phyloP scores from a whole-genome alignment of 1,140 invertebrate genomes.

The Meloidogyne floridensis region DNA sequence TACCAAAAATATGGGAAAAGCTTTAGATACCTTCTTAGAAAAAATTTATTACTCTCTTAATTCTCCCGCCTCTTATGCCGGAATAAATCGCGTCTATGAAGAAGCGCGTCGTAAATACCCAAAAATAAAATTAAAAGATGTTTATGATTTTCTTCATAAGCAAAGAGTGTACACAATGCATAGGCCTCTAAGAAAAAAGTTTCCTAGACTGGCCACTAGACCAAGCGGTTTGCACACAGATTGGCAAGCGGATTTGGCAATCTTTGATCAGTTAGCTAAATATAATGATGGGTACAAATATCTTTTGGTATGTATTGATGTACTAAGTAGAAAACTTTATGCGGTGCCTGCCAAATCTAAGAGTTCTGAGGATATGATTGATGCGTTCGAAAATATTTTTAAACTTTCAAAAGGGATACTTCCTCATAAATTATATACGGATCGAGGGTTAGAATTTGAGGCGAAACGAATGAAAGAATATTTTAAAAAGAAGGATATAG shows the following conservation, averaged over 20 bases:
- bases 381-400: constrained; percentile 37
- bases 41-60: constrained; percentile 31
- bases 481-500: constrained; percentile 29
- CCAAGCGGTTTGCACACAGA: constrained; percentile 39
- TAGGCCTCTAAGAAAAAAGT: constrained; percentile 5
- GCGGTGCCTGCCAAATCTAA: constrained; percentile 22
- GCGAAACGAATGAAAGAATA: constrained; percentile 29
- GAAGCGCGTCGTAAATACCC: constrained; percentile 28
- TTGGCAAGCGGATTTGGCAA: constrained; percentile 41
- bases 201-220: constrained; percentile 25
- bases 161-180: constrained; percentile 42
- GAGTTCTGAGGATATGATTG: constrained; percentile 27
- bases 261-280: constrained; percentile 20
- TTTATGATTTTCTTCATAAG: constrained; percentile 22
- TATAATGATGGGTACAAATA: constrained; percentile 40
- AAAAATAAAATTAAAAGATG: constrained; percentile 17
- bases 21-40: constrained; percentile 10
- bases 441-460: constrained; percentile 41
- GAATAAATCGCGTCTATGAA: constrained; percentile 10
- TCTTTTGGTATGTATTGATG: constrained; percentile 36
- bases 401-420: not conserved
- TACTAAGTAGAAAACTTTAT: constrained; percentile 38
- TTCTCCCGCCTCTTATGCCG: constrained; percentile 35
- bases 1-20: constrained; percentile 21
- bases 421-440: constrained; percentile 43